Conservation (phyloP, 2,113 vertebrate genomes). For the Cyanistes caeruleus region DNA sequence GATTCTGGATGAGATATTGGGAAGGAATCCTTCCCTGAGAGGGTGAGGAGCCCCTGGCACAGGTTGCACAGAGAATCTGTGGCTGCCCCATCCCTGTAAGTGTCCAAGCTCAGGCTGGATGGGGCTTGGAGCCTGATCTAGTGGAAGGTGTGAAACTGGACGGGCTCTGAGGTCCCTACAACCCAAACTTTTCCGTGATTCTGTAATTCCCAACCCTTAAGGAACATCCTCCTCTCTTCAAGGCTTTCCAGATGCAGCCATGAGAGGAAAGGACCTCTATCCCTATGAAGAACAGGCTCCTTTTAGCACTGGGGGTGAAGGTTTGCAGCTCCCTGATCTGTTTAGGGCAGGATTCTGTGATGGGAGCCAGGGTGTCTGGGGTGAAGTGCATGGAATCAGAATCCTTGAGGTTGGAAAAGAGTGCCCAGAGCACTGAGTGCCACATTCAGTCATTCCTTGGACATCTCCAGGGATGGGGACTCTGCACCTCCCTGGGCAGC, state of each 20-base stretch:
- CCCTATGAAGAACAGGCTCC: not conserved
- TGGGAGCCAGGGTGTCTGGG: not conserved
- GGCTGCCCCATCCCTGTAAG: not conserved
- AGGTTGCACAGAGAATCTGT: not conserved
- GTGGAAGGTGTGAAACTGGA: not conserved
- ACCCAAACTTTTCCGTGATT: not conserved
- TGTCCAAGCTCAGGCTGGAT: not conserved
- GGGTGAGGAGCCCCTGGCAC: not conserved
- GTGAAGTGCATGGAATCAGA: fast-evolving
- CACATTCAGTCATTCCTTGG: fast-evolving
- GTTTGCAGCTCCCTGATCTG: not conserved
- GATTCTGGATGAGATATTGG: not conserved
- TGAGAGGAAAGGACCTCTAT: not conserved
- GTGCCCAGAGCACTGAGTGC: not conserved
- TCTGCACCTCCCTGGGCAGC: not conserved
- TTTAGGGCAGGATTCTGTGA: not conserved
- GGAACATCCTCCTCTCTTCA: not conserved
- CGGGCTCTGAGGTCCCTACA: not conserved
- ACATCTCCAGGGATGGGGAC: not conserved
- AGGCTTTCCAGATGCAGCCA: too few relatives aligned
- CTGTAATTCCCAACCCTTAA: fast-evolving
- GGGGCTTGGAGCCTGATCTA: fast-evolving
- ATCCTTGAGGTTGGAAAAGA: not conserved
- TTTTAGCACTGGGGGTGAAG: not conserved
- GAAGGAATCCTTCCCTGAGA: not conserved